Evolutionary conservation across 2,113 vertebrate genomes (phyloP).

Genomic region (Chitala chitala): DNA sequence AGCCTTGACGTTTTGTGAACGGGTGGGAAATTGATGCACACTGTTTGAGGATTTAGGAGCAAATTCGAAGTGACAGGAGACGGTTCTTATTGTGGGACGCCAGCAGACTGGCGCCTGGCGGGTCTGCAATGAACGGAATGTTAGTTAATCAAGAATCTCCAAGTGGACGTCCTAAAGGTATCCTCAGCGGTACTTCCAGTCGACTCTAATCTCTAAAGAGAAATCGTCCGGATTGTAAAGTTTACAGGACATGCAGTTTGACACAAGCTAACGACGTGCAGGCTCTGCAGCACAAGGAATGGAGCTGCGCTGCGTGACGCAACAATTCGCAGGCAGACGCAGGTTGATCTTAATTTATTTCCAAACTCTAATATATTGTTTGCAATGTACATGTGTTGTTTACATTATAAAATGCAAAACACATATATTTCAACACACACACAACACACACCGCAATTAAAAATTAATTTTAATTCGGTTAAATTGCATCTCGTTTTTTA

Average conservation of each 20-base stretch:
- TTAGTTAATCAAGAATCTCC: slow-evolving; percentile 59
- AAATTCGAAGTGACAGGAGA: slow-evolving; percentile 85
- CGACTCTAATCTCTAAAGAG: too few relatives aligned
- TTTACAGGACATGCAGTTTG: neutral
- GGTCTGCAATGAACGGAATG: slow-evolving; percentile 61
- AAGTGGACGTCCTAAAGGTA: slow-evolving; percentile 52
- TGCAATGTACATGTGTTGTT: too few relatives aligned
- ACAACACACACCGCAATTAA: too few relatives aligned
- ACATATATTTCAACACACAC: too few relatives aligned
- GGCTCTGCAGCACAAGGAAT: neutral
- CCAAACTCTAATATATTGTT: too few relatives aligned
- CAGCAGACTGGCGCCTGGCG: slow-evolving; percentile 77
- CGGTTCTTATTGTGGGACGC: slow-evolving; percentile 75
- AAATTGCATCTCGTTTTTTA: too few relatives aligned
- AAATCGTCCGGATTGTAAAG: neutral
- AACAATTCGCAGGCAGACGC: too few relatives aligned
- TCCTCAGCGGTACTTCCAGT: slow-evolving; percentile 40
- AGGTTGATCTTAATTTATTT: too few relatives aligned
- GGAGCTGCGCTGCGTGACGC: too few relatives aligned
- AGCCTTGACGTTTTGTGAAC: slow-evolving; percentile 34
- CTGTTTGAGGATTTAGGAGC: slow-evolving; percentile 61
- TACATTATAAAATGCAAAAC: too few relatives aligned
- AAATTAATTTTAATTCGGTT: too few relatives aligned
- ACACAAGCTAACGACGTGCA: neutral
- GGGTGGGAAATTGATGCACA: slow-evolving; percentile 45